Base-by-base conservation (phyloP, 2,797 vertebrate genomes). In the Mormyrus hasselquistii region DNA sequence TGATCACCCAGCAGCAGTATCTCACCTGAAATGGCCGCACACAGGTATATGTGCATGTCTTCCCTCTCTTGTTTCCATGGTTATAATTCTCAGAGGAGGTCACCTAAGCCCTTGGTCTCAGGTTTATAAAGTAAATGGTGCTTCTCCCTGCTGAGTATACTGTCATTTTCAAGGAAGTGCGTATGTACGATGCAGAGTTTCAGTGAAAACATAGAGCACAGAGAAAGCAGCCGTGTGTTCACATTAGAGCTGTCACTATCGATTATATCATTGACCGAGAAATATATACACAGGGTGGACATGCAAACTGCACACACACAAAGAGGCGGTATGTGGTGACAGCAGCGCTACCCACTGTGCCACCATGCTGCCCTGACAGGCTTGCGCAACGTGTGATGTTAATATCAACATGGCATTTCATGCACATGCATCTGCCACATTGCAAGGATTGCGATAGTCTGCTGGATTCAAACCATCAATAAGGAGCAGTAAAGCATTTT, bases 11-110 rank as follows among this genome's bases (percentile, higher is more conserved):
- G 9, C 93, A 92, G 87, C 92, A 90, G 49, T 94, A 93, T 90
- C 88, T 93, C 0, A 91, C 88, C 91, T 94, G 93, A 91, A 93
- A 86, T 25, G 91, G 92, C 41, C 93, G 93, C 89, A 92, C 90
- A 19, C 92, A 91, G 93, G 93, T 93, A 92, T 91, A 22, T 22
- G n/a, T 22, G 47, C 47, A 52, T 52, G 10, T 16, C 22, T 49
- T 22, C 4, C 9, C 1, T 47, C 6, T 16, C 16, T 57, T 59
- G 29, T 59, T 57, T 19, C 29, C 12, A 88, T 25, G 9, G 22
- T 25, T 49, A 10, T 12, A 44, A 65, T 49, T 65, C 44, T 47
- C 44, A 73, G 38, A 47, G 57, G 12, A 73, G 12, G 49, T 38
- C 25, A 44, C 25, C 22, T 25, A 49, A 9, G 9, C 49, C 22